Conservation (phyloP, 2,888 invertebrate species). For the Synergus laeviventris region DNA sequence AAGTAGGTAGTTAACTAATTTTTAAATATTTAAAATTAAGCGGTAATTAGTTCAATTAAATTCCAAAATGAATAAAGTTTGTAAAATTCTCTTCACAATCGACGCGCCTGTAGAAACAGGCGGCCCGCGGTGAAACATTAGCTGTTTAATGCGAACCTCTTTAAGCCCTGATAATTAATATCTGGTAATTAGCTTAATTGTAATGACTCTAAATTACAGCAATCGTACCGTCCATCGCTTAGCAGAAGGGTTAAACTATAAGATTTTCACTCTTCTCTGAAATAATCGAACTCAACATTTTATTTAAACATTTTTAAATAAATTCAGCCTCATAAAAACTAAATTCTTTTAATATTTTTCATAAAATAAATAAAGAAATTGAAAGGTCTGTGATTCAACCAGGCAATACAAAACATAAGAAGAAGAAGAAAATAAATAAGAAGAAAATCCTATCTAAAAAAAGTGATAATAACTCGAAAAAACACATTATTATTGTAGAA, state of each 20-base stretch:
- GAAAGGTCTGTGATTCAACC: too few species aligned
- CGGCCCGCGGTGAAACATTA: conserved; percentile 69
- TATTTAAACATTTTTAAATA: too few species aligned
- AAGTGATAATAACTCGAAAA: too few species aligned
- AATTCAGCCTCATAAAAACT: too few species aligned
- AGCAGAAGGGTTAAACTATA: conserved; percentile 53
- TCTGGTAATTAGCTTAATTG: conserved; percentile 73
- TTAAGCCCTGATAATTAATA: conserved; percentile 73
- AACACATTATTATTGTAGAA: too few species aligned
- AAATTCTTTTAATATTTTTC: too few species aligned
- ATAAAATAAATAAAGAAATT: too few species aligned
- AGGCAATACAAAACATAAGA: too few species aligned
- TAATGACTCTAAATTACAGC: conserved; percentile 72
- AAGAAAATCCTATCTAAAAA: too few species aligned
- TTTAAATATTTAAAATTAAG: background rate
- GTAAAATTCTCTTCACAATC: background rate
- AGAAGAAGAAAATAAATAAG: too few species aligned
- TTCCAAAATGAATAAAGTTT: background rate
- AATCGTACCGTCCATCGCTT: conserved; percentile 70
- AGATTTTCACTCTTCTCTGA: conserved; percentile 36
- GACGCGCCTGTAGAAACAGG: conserved; percentile 47
- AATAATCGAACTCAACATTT: background rate
- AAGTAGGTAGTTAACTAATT: background rate
- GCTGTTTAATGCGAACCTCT: conserved; percentile 72
- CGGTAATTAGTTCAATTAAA: background rate